Conservation (phyloP, 1,140 invertebrate genomes). For the Drosophila orena region DNA sequence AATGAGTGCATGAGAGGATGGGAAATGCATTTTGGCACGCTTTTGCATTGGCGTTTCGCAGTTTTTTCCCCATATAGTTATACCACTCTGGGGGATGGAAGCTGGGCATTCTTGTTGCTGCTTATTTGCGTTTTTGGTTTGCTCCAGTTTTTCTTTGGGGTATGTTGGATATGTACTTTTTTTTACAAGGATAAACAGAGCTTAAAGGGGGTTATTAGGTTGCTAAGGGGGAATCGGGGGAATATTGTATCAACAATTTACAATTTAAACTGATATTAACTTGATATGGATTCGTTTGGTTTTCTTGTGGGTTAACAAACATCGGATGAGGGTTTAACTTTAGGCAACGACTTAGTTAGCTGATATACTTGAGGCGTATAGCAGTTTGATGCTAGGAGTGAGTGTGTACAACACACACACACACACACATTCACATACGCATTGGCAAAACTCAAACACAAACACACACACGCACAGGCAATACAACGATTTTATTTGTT, state of each 20-base stretch:
- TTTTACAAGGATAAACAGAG: conserved; percentile 31
- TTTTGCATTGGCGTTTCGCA: conserved; percentile 1
- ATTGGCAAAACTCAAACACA: conserved; percentile 43
- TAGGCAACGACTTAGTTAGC: conserved; percentile 40
- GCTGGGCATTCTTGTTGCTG: conserved; percentile 30
- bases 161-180: conserved; percentile 15
- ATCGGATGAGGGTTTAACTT: conserved; percentile 19
- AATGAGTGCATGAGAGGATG: neutral
- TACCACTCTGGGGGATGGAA: neutral
- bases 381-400: conserved; percentile 36
- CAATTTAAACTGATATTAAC: conserved; percentile 32
- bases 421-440: conserved; percentile 36
- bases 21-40: conserved; percentile 3
- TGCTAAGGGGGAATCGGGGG: conserved; percentile 6
- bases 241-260: conserved; percentile 34
- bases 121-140: conserved; percentile 11
- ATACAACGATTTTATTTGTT: conserved; percentile 29
- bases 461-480: conserved; percentile 56
- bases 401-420: conserved; percentile 24
- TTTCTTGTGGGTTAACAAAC: conserved; percentile 21
- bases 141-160: conserved; percentile 5
- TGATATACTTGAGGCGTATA: conserved; percentile 35
- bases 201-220: conserved; percentile 12
- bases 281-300: conserved; percentile 17
- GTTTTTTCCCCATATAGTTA: neutral